Base-by-base conservation (phyloP, 2,113 vertebrate genomes). In the Oryzias melastigma region DNA sequence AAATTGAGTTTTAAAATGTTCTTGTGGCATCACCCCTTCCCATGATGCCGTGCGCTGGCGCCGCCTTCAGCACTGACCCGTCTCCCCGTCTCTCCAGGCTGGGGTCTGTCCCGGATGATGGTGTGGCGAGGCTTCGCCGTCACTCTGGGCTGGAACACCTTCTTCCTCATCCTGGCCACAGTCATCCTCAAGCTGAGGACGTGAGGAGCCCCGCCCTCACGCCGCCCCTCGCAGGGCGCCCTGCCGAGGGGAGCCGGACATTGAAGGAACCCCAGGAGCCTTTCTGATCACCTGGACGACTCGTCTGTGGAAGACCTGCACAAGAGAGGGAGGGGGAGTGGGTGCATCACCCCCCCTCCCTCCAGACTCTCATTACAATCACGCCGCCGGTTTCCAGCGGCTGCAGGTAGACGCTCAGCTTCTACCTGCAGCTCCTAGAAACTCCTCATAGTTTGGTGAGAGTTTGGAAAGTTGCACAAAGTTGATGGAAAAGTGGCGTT, bases 51-150 rank as follows among this genome's bases (percentile, higher is more conserved):
- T 35, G 35, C 35, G 2, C 1, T 35, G 7, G 10, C 1, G 29
- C 29, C 29, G 7, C 29, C 29, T 35, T 7, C 29, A 12, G 35
- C 8, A 12, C 35, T 35, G 35, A 35, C 8, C 3, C 35, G 2
- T 12, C 10, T 12, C 15, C 27, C 51, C 41, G 25, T n/a, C 42
- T 68, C 72, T 8, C 25, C 79, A 93, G 92, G 92, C 14, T 93
- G 91, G 91, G 90, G 67, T 65, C 19, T 93, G 56, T 79, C 86
- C 10, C 81, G 20, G 15, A 90, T 92, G 89, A 90, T 92, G 87
- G 92, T 93, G 64, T 93, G 91, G 92, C 80, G 90, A 46, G 91
- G 91, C 41, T 93, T 93, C 3, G 88, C 80, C 0, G 87, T 92
- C 69, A 91, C 91, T 19, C 64, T 93, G 19, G 91, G 89, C 43